Percentiles rank a stretch among this genome's conserved stretches.
These are phyloP conservation scores for Acleris sparsana DNA, from an alignment of 2,888 invertebrate genomes.

Conservation along the genomic window DNA sequence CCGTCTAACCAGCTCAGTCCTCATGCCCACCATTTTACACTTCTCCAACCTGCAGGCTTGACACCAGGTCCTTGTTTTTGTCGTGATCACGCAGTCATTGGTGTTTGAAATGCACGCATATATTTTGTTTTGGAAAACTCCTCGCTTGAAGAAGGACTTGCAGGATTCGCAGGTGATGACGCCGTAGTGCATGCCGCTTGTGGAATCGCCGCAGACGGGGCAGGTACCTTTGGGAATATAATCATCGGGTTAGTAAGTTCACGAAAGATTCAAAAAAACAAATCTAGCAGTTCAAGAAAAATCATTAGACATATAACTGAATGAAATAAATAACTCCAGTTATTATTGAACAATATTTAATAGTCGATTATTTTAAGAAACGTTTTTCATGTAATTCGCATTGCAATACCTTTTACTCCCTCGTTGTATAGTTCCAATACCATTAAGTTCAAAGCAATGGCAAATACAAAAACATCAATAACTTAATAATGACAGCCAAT, in stretches of 20 bases:
- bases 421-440: no score
- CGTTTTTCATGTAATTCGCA: no score
- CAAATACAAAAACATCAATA: no score
- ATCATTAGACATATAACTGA: no score
- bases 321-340: no score
- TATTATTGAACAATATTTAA: no score
- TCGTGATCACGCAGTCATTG: constrained; percentile 40
- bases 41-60: constrained; percentile 52
- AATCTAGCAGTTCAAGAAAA: no score
- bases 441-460: no score
- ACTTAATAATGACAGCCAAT: no score
- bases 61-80: constrained; percentile 41
- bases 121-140: constrained; percentile 41
- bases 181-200: constrained; percentile 58
- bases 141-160: constrained; percentile 58
- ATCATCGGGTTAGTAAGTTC: background rate
- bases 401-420: no score
- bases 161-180: constrained; percentile 58
- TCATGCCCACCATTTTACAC: constrained; percentile 56
- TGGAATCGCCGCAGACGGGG: constrained; percentile 52
- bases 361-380: no score
- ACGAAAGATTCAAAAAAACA: no score
- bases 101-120: constrained; percentile 39
- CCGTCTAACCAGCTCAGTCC: constrained; percentile 42
- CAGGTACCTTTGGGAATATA: constrained; percentile 40